Evolutionary conservation across 2,888 invertebrate genomes (phyloP), one percentile per base, ranked within the genome.

Genomic region (Nymphalis c-album): DNA sequence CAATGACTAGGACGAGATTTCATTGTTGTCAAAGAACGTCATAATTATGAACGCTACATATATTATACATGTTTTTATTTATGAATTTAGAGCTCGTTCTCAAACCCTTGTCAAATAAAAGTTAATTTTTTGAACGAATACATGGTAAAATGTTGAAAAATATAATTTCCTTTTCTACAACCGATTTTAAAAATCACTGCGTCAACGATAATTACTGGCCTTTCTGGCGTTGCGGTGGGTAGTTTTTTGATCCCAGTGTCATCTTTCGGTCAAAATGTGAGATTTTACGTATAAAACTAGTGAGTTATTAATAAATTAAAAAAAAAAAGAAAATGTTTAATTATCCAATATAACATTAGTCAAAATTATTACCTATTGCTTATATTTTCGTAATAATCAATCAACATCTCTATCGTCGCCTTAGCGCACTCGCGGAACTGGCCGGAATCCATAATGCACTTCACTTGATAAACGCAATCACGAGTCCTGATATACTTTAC

Each of bases 381-480:
- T 72, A 98, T 95, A 76, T 94, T 96, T 74, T 98, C 96, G 73
- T 96, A 92, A 85, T 99, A 98, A 85, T 98, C 96, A n/a, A 97
- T 97, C 45, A 99, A 94, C 80, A 97, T 96, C 85, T 98, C 98
- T 71, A 98, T 94, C 70, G 97, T 95, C 40, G 97, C 97, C 82
- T 95, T 96, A 46, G 97, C 98, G 81, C 96, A 97, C 77, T 96
- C 95, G 71, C 95, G 93, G 87, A 97, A 97, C 81, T 96, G 94
- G 76, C 95, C 92, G 35, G 94, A 93, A 86, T 97, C 95, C 97
- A 97, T 97, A 76, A 82, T 87, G 74, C 73, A 74, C 73, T 72
- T 66, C 76, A 76, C 75, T 73, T 72, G 18, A 61, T 31, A 46
- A 68, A 67, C 60, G 63, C 22, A 13, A 55, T 55, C 53, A 55